These are phyloP conservation scores for Lymantria monacha DNA, from an alignment of 2,888 invertebrate species.

Conservation along the genomic window DNA sequence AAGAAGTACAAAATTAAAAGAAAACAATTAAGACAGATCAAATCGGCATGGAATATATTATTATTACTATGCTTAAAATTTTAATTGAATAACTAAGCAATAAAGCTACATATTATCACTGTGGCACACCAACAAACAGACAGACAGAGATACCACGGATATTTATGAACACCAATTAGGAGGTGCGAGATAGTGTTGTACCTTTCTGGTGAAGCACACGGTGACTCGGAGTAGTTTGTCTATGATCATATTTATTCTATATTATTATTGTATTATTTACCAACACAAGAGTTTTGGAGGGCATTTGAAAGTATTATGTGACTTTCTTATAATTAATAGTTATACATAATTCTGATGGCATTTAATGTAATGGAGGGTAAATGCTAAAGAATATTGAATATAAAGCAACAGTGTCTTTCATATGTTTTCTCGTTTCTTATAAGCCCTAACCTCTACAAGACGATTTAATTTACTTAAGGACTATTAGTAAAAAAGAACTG, in stretches of 20 bases:
- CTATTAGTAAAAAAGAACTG: too few species aligned
- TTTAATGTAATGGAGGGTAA: too few species aligned
- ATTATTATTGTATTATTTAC: neutral
- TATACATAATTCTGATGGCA: too few species aligned
- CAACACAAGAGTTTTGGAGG: too few species aligned
- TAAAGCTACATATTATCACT: constrained; percentile 26
- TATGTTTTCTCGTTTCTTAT: too few species aligned
- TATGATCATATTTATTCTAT: constrained; percentile 16
- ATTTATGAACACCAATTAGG: constrained; percentile 77
- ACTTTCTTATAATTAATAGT: too few species aligned
- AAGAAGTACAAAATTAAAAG: too few species aligned
- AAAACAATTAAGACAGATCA: neutral
- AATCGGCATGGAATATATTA: neutral
- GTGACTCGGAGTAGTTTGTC: constrained; percentile 18
- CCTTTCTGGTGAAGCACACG: constrained; percentile 25
- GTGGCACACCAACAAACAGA: constrained; percentile 39
- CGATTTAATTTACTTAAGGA: too few species aligned
- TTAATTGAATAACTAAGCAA: constrained; percentile 19
- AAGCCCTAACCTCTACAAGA: too few species aligned
- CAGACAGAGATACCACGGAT: constrained; percentile 40
- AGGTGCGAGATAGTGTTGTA: constrained; percentile 60
- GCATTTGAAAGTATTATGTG: too few species aligned
- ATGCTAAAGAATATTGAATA: too few species aligned
- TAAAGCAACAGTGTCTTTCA: too few species aligned
- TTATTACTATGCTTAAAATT: neutral